Evolutionary conservation across 2,113 vertebrate species (phyloP).

Genomic region (Varanus komodoensis): DNA sequence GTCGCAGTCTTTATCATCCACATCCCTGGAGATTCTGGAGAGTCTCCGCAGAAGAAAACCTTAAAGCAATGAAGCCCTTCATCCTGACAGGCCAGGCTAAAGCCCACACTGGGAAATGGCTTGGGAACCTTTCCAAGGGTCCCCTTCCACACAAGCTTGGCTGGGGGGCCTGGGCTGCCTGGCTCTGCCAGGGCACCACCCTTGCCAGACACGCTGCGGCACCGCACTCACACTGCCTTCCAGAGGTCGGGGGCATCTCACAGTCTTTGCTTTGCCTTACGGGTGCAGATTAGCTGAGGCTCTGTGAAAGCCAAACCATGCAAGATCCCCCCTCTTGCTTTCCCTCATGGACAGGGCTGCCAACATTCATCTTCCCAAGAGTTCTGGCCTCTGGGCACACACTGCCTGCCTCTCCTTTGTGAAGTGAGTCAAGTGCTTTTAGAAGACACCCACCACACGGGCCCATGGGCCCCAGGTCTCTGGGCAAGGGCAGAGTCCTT

Average conservation of each 20-base stretch:
- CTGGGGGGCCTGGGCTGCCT: background rate
- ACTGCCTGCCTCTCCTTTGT: background rate
- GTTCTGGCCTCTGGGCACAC: background rate
- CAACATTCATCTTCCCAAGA: background rate
- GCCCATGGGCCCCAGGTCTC: no score
- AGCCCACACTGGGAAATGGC: background rate
- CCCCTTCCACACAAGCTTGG: background rate
- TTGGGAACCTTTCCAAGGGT: background rate
- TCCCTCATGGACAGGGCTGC: background rate
- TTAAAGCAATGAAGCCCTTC: background rate
- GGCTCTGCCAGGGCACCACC: background rate
- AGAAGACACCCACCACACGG: background rate
- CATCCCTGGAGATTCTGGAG: background rate
- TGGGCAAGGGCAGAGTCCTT: background rate
- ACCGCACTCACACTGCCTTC: background rate
- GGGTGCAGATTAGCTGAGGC: slow-evolving; percentile 27
- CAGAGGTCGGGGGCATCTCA: background rate
- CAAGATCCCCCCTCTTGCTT: background rate
- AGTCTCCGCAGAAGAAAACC: background rate
- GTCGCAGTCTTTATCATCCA: background rate
- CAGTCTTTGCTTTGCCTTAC: background rate
- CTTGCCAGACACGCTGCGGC: background rate
- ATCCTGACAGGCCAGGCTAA: background rate
- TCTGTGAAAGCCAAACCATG: slow-evolving; percentile 53
- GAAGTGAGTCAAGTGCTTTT: background rate